phyloP scores from a whole-genome alignment of 2,888 invertebrate genomes.

The Rugalucina vietnamica region DNA sequence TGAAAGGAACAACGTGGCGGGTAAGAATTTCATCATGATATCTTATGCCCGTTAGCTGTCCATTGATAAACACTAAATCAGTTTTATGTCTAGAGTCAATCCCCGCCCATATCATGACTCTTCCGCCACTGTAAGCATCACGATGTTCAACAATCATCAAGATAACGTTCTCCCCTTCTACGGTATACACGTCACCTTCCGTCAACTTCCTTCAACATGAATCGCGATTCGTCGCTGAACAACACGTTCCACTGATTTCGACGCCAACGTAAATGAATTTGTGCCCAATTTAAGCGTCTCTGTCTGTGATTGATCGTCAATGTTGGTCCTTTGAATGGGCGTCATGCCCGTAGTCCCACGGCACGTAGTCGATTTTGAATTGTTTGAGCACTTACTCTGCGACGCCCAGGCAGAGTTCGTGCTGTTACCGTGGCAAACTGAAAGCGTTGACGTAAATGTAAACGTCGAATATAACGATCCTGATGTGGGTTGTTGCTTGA shows the following conservation, averaged over 20 bases:
- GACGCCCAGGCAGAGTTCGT: slow-evolving; percentile 8
- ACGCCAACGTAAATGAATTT: slow-evolving; percentile 22
- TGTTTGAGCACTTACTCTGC: slow-evolving; percentile 18
- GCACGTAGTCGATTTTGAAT: slow-evolving; percentile 4
- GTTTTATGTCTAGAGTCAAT: slow-evolving; percentile 5
- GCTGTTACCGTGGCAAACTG: slow-evolving; percentile 8
- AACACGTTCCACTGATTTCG: not conserved
- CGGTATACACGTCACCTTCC: not conserved
- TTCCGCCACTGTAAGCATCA: slow-evolving; percentile 29
- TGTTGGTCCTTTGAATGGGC: slow-evolving; percentile 3
- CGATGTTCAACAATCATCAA: not conserved
- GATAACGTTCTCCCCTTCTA: not conserved
- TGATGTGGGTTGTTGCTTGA: not conserved
- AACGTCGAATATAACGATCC: slow-evolving; percentile 13
- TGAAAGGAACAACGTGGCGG: slow-evolving; percentile 38
- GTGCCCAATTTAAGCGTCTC: not conserved
- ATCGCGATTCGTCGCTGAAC: slow-evolving; percentile 39
- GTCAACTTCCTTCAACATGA: slow-evolving; percentile 12
- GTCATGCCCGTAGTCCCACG: not conserved
- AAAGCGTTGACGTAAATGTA: not conserved
- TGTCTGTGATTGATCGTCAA: slow-evolving; percentile 10
- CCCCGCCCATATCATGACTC: slow-evolving; percentile 43
- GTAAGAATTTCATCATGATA: slow-evolving; percentile 35
- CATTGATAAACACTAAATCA: slow-evolving; percentile 14
- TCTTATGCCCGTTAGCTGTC: slow-evolving; percentile 30